Evolutionary conservation across 2,113 vertebrate genomes (phyloP).

Genomic region (Colistium nudipinnis): DNA sequence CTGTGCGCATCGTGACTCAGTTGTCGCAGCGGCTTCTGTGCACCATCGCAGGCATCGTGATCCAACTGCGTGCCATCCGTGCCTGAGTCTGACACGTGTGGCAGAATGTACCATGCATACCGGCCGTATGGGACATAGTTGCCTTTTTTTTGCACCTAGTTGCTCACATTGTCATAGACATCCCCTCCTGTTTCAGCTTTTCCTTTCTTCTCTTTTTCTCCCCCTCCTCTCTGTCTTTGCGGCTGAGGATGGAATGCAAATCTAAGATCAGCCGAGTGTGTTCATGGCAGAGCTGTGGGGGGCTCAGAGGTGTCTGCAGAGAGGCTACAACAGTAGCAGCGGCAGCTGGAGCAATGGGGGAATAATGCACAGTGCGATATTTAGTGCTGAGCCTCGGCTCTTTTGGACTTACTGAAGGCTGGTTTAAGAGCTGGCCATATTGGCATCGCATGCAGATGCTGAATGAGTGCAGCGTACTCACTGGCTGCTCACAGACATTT

Average conservation of each 20-base stretch:
- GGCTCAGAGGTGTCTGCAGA: slow-evolving; percentile 54
- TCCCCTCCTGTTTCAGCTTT: background rate
- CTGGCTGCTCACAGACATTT: slow-evolving; percentile 34
- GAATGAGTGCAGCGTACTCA: slow-evolving; percentile 19
- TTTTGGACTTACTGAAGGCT: slow-evolving; percentile 42
- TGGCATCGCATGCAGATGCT: slow-evolving; percentile 52
- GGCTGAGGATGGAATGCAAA: slow-evolving; percentile 41
- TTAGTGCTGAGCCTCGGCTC: slow-evolving; percentile 47
- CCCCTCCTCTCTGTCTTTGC: slow-evolving; percentile 5
- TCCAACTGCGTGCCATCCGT: slow-evolving; percentile 19
- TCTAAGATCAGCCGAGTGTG: slow-evolving; percentile 57
- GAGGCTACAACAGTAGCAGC: slow-evolving; percentile 54
- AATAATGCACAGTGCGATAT: slow-evolving; percentile 56
- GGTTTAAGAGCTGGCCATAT: slow-evolving; percentile 36
- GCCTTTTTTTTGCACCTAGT: background rate
- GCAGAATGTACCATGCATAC: slow-evolving; percentile 30
- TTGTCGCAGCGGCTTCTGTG: slow-evolving; percentile 31
- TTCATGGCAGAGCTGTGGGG: slow-evolving; percentile 45
- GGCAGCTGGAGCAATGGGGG: slow-evolving; percentile 44
- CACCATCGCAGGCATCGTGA: slow-evolving; percentile 32
- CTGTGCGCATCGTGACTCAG: slow-evolving; percentile 39
- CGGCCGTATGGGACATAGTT: slow-evolving; percentile 18
- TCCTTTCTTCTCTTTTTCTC: slow-evolving; percentile 11
- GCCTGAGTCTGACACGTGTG: slow-evolving; percentile 17
- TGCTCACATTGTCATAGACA: background rate